Evolutionary conservation across 2,888 invertebrate genomes (phyloP), one percentile per base, ranked within the genome.

Genomic region (Embidobia sp.): DNA sequence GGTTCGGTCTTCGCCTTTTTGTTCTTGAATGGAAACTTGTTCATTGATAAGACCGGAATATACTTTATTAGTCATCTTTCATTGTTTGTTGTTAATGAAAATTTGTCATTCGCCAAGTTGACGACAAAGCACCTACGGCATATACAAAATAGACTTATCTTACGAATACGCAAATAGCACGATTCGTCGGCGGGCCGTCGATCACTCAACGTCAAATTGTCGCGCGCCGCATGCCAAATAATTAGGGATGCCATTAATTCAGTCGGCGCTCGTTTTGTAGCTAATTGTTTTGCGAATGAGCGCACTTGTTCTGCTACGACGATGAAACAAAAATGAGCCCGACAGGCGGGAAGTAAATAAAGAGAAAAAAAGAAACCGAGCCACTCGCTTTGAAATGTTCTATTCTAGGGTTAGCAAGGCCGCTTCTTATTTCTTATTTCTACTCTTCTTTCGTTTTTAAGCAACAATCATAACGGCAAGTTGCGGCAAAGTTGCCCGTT

Each of bases 381-480:
- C n/a, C 40, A 26, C 37, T 40, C 40, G 16, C 27, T 55, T 55
- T 55, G 51, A 51, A 2, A 18, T 18, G 13, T 15, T 11, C 13
- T 33, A 18, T 33, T 3, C 31, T 16, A 18, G 2, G 0, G 11
- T 19, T n/a, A n/a, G n/a, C n/a, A n/a, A n/a, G n/a, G n/a, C n/a
- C n/a, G n/a, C n/a, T n/a, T n/a, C n/a, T n/a, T n/a, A n/a, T n/a
- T n/a, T n/a, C n/a, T n/a, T n/a, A n/a, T n/a, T n/a, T n/a, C n/a
- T n/a, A n/a, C n/a, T n/a, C n/a, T n/a, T n/a, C n/a, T n/a, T n/a
- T n/a, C n/a, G n/a, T n/a, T n/a, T n/a, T n/a, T n/a, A n/a, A n/a
- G 3, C 11, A 7, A 40, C 63, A 63, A 63, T 40, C n/a, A 29
- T 49, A 27, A 16, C 11, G 26, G 27, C 16, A 63, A 37, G 49